phyloP scores from a whole-genome alignment of 2,113 vertebrate species.

The Ophiodon elongatus region DNA sequence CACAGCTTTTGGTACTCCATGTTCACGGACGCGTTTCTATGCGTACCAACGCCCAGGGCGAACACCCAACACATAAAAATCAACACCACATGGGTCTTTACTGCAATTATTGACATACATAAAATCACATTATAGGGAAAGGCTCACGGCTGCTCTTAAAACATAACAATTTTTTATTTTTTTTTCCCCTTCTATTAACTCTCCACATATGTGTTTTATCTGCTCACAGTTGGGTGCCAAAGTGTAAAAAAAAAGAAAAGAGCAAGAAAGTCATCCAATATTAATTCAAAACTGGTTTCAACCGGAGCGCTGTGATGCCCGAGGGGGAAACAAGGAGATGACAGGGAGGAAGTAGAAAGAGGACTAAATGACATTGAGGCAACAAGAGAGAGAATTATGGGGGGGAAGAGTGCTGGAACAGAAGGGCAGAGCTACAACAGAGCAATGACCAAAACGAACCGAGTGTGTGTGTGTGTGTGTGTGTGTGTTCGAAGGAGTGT shows the following conservation, averaged over 20 bases:
- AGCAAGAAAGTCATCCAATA: constrained; percentile 10
- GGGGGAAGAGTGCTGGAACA: neutral
- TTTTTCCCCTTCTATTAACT: neutral
- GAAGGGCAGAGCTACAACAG: neutral
- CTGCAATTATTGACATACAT: neutral
- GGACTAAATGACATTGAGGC: constrained; percentile 23
- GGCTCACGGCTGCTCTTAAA: neutral
- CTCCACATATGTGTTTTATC: neutral
- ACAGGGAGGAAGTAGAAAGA: constrained; percentile 1
- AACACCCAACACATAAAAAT: neutral
- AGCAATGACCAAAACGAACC: constrained; percentile 4
- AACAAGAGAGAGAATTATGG: constrained; percentile 18
- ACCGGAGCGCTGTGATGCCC: neutral
- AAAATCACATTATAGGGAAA: neutral
- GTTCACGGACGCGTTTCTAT: neutral
- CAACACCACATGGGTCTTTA: no score
- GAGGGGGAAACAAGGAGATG: neutral
- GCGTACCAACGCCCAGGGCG: neutral
- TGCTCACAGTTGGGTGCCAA: neutral
- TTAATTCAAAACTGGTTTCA: constrained; percentile 26
- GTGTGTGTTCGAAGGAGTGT: neutral
- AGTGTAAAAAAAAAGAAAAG: neutral
- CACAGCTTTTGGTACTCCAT: neutral
- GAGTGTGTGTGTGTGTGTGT: neutral
- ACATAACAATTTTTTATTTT: neutral